These are phyloP conservation scores for Melangyna quadrimaculata DNA, from an alignment of 2,888 invertebrate genomes.

Conservation along the genomic window DNA sequence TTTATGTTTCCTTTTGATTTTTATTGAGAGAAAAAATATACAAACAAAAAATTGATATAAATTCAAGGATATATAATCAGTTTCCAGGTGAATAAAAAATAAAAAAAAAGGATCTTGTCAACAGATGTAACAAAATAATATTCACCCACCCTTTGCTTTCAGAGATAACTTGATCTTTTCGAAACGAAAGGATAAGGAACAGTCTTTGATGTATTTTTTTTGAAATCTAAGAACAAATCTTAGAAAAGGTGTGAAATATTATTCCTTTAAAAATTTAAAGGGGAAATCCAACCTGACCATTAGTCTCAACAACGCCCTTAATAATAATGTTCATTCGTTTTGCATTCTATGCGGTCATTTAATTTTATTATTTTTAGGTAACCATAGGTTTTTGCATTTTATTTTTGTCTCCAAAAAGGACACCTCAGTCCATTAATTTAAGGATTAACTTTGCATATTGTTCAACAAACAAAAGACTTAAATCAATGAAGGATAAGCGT, in stretches of 20 bases:
- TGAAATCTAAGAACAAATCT: not conserved
- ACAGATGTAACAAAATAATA: conserved; percentile 67
- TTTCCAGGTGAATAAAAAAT: conserved; percentile 62
- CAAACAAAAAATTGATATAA: conserved; percentile 23
- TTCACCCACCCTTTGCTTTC: not conserved
- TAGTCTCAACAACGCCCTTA: conserved; percentile 27
- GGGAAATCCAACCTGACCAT: conserved; percentile 18
- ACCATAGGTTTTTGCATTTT: not conserved
- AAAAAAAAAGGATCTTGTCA: conserved; percentile 65
- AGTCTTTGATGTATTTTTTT: not conserved
- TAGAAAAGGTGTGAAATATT: conserved; percentile 55
- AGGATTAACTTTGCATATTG: conserved; percentile 56
- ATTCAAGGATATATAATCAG: conserved; percentile 59
- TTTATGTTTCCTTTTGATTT: conserved; percentile 67
- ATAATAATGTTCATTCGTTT: conserved; percentile 11
- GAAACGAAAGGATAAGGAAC: not conserved
- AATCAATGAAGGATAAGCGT: not conserved
- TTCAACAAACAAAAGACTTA: conserved; percentile 26
- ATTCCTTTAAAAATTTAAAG: not conserved
- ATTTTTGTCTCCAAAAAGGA: conserved; percentile 34
- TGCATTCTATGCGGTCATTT: conserved; percentile 35
- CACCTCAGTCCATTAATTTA: conserved; percentile 67
- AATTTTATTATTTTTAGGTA: not conserved
- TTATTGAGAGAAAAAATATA: conserved; percentile 37
- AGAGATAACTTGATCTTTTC: conserved; percentile 62